phyloP scores from a whole-genome alignment of 2,888 invertebrate species.

The Athalia circularis region DNA sequence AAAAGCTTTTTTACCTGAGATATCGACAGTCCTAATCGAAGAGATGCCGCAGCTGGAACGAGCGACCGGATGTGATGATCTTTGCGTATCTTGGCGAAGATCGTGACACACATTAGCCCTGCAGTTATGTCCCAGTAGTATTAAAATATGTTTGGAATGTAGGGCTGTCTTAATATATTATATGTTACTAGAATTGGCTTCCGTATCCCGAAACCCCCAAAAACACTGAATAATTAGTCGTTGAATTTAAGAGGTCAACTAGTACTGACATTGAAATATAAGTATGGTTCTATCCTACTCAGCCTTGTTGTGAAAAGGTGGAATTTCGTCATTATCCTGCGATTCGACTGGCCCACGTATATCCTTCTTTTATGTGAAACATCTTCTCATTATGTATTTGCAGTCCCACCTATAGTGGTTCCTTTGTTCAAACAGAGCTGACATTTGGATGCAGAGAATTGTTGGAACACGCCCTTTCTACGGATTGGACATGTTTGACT shows the following conservation, averaged over 20 bases:
- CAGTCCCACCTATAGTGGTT: neutral
- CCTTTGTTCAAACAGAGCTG: conserved; percentile 42
- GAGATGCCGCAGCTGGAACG: conserved; percentile 27
- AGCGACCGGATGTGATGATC: conserved; percentile 18
- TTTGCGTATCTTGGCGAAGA: conserved; percentile 36
- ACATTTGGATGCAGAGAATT: conserved; percentile 38
- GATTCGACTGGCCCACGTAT: neutral
- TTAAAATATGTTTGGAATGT: neutral
- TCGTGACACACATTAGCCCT: conserved; percentile 28
- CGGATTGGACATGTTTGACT: conserved; percentile 37
- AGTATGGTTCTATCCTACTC: neutral
- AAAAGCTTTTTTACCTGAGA: conserved; percentile 12
- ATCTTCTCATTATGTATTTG: neutral
- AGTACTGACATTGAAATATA: neutral
- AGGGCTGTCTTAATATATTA: conserved; percentile 14
- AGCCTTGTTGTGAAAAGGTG: neutral
- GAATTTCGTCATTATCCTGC: conserved; percentile 5
- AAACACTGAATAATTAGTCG: too few relatives aligned
- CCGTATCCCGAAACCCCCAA: too few relatives aligned
- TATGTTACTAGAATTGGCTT: neutral
- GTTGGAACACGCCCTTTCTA: conserved; percentile 40
- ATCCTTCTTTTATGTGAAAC: neutral
- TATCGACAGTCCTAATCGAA: conserved; percentile 40
- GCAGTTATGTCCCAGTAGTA: neutral
- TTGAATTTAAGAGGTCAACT: too few relatives aligned